Conservation (phyloP, 2,113 vertebrate genomes). For the Ariopsis seemanni region DNA sequence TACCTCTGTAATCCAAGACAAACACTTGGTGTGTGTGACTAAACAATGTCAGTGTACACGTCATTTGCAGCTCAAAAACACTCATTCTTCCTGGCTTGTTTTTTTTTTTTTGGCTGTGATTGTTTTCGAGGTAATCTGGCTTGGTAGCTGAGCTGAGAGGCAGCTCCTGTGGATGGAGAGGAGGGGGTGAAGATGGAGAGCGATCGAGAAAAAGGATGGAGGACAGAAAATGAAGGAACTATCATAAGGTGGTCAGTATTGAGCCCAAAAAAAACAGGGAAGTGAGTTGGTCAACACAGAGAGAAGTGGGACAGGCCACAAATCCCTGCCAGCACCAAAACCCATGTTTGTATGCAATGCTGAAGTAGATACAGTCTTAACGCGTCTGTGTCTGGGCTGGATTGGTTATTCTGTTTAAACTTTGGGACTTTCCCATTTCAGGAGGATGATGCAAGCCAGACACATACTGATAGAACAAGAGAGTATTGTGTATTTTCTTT, state of each 20-base stretch:
- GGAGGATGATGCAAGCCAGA: constrained; percentile 3
- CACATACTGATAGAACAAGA: background rate
- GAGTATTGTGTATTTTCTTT: background rate
- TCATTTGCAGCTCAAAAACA: constrained; percentile 67
- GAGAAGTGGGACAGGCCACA: constrained; percentile 49
- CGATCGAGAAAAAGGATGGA: background rate
- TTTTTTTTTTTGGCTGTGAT: constrained; percentile 27
- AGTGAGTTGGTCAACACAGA: constrained; percentile 42
- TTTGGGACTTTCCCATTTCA: constrained; percentile 27
- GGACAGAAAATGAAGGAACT: constrained; percentile 15
- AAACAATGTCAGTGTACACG: constrained; percentile 68
- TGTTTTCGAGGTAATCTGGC: constrained; percentile 61
- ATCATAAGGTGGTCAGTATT: background rate
- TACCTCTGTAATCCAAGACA: constrained; percentile 43
- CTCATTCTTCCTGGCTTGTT: constrained; percentile 47
- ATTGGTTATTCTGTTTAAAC: background rate
- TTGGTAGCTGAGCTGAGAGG: constrained; percentile 46
- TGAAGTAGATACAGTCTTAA: background rate
- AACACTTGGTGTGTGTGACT: constrained; percentile 62
- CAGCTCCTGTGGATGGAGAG: constrained; percentile 37
- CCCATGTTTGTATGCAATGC: background rate
- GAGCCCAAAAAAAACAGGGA: background rate
- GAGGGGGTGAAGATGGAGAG: constrained; percentile 4
- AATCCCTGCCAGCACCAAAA: background rate
- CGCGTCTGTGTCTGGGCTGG: background rate